phyloP scores from a whole-genome alignment of 2,888 invertebrate species.

The Temnothorax ravouxi region DNA sequence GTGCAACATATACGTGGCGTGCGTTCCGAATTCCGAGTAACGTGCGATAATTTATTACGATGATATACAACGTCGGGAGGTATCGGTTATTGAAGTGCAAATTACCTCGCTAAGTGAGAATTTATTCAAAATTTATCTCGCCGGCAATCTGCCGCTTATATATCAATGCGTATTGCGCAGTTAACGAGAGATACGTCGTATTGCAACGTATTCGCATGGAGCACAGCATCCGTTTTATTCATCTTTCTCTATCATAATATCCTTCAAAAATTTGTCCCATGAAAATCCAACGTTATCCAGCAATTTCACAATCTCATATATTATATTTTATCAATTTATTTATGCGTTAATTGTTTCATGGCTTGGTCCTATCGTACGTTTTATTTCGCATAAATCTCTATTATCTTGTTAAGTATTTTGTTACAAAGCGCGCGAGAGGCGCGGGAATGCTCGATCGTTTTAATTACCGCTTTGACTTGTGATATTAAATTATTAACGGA shows the following conservation, averaged over 20 bases:
- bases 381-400: background rate
- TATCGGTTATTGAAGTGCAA: slow-evolving; percentile 28
- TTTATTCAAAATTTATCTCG: slow-evolving; percentile 21
- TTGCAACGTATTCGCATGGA: background rate
- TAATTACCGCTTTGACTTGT: slow-evolving; percentile 6
- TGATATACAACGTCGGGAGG: background rate
- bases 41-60: slow-evolving; percentile 14
- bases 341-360: background rate
- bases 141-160: background rate
- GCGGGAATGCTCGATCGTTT: background rate
- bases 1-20: background rate
- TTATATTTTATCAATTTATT: slow-evolving; percentile 2
- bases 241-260: background rate
- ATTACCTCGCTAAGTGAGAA: slow-evolving; percentile 18
- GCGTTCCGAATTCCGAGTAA: background rate
- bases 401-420: background rate
- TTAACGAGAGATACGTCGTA: background rate
- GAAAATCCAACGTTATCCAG: background rate
- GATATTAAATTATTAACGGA: slow-evolving; percentile 15
- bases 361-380: background rate
- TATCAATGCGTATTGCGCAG: background rate
- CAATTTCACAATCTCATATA: background rate
- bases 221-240: background rate
- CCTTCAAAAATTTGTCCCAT: no score
- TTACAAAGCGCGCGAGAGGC: background rate